Conservation (phyloP, 1,140 invertebrate species). For the Pogonus chalceus region DNA sequence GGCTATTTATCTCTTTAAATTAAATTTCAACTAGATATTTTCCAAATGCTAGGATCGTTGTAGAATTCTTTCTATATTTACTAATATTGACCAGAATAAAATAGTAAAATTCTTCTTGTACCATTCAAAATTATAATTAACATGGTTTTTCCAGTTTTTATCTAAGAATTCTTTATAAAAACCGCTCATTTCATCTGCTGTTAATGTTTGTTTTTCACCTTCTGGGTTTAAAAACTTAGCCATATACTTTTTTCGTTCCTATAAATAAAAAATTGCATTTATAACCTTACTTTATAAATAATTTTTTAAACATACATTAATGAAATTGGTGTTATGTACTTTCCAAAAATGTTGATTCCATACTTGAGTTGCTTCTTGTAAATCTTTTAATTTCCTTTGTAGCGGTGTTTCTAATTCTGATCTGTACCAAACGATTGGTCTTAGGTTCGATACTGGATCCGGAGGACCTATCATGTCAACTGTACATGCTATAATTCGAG, state of each 20-base stretch:
- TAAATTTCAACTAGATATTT: background rate
- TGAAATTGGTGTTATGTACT: constrained; percentile 62
- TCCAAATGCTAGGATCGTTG: constrained; percentile 3
- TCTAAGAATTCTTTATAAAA: constrained; percentile 77
- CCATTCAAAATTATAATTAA: constrained; percentile 63
- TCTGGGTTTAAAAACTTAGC: constrained; percentile 39
- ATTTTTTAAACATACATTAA: constrained; percentile 35
- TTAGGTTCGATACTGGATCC: constrained; percentile 64
- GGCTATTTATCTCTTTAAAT: no score
- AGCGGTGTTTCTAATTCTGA: constrained; percentile 50
- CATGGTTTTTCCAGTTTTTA: constrained; percentile 60
- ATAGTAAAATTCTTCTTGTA: constrained; percentile 61
- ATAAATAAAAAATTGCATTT: constrained; percentile 15
- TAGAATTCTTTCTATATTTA: constrained; percentile 29
- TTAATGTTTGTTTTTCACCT: constrained; percentile 39
- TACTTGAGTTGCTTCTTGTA: constrained; percentile 54
- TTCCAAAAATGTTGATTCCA: constrained; percentile 80
- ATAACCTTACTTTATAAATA: background rate
- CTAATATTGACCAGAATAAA: constrained; percentile 46
- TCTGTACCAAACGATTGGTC: constrained; percentile 55
- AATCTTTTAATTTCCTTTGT: constrained; percentile 51
- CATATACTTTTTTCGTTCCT: constrained; percentile 57
- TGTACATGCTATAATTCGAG: background rate
- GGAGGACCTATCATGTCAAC: constrained; percentile 59
- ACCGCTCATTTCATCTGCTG: constrained; percentile 72